Conservation (phyloP, 1,140 invertebrate genomes). For the Drosophila repletoides region DNA sequence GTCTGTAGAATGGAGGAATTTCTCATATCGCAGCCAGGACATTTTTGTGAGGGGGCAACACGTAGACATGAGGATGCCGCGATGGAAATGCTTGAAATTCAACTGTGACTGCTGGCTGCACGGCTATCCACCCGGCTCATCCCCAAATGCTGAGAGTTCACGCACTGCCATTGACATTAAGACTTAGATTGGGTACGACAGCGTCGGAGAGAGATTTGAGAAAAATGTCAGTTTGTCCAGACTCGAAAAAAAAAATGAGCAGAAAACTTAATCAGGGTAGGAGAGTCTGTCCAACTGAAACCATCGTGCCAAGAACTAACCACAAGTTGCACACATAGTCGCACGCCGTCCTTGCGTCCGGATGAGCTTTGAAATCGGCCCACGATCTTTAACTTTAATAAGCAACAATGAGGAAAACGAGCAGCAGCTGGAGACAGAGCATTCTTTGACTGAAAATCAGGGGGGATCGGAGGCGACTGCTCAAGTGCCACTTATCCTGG, state of each 20-base stretch:
- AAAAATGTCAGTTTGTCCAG: conserved; percentile 63
- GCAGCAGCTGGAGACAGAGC: background rate
- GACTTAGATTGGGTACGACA: conserved; percentile 22
- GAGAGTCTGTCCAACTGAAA: conserved; percentile 38
- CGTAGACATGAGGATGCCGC: background rate
- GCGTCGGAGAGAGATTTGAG: conserved; percentile 57
- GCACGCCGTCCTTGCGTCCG: background rate
- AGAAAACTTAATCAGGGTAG: conserved; percentile 53
- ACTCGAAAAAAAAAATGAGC: conserved; percentile 59
- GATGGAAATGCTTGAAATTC: background rate
- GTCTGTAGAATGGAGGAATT: conserved; percentile 38
- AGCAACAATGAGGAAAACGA: background rate
- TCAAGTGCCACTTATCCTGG: background rate
- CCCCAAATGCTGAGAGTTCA: conserved; percentile 18
- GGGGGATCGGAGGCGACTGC: background rate
- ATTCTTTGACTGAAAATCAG: too few species aligned
- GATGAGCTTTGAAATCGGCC: background rate
- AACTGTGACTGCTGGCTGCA: background rate
- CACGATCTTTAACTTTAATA: background rate
- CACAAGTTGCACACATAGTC: conserved; percentile 5
- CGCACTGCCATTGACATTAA: conserved; percentile 38
- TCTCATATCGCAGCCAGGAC: conserved; percentile 61
- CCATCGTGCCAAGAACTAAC: background rate
- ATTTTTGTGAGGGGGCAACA: conserved; percentile 20
- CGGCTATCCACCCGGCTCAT: background rate